Conservation (phyloP, 2,888 invertebrate species). For the Heliconius aoede region DNA sequence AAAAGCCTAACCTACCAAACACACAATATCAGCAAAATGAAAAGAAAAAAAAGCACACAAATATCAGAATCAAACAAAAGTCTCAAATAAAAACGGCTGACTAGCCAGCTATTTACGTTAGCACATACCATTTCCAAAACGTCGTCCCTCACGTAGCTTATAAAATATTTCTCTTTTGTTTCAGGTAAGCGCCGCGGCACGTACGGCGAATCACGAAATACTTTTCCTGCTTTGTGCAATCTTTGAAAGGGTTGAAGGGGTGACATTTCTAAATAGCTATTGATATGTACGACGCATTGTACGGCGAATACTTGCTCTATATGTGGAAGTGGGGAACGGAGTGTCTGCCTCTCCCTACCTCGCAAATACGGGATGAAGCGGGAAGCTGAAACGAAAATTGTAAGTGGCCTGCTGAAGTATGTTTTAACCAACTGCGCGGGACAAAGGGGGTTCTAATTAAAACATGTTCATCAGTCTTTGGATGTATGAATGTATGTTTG, state of each 20-base stretch:
- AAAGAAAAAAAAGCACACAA: not conserved
- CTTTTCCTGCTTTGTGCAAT: constrained; percentile 38
- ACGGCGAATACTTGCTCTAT: not conserved
- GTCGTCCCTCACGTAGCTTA: constrained; percentile 42
- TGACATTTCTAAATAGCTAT: constrained; percentile 21
- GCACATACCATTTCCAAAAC: constrained; percentile 20
- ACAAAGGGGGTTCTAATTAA: no score
- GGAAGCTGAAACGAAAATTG: no score
- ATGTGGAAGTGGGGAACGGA: not conserved
- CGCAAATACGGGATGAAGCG: no score
- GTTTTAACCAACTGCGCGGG: no score
- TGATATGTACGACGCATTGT: constrained; percentile 2
- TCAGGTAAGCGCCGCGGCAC: constrained; percentile 46
- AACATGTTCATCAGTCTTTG: not conserved
- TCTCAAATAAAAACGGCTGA: not conserved
- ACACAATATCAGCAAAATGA: not conserved
- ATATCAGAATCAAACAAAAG: not conserved
- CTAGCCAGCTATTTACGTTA: not conserved
- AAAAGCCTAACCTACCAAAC: not conserved
- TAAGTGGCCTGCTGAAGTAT: no score
- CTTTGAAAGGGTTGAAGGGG: constrained; percentile 39
- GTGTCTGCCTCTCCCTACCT: no score
- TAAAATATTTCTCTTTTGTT: constrained; percentile 49
- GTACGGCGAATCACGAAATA: constrained; percentile 42
- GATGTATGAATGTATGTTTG: not conserved